Evolutionary conservation across 2,113 vertebrate species (phyloP).

Genomic region (Bos indicus): DNA sequence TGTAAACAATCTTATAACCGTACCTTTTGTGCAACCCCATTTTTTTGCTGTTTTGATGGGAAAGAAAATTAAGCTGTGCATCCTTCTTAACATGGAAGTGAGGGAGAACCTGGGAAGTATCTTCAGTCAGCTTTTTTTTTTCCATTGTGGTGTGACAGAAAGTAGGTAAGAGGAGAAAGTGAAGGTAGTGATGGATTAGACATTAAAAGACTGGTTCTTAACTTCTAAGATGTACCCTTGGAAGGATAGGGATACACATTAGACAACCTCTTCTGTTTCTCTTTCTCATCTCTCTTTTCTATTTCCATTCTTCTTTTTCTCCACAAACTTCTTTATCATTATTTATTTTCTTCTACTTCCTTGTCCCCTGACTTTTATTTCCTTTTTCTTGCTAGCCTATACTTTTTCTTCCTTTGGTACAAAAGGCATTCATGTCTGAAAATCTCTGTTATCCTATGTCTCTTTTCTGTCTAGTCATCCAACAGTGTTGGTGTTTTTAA

Average conservation of each 20-base stretch:
- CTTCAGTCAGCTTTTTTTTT: not conserved
- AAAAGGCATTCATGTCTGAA: not conserved
- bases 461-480: not conserved
- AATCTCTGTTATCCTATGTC: not conserved
- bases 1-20: not conserved
- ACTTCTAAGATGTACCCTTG: too few species aligned
- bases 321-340: not conserved
- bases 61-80: not conserved
- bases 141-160: not conserved
- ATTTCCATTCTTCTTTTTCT: not conserved
- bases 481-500: not conserved
- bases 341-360: not conserved
- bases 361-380: not conserved
- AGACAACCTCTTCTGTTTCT: not conserved
- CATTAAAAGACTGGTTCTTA: too few species aligned
- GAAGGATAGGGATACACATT: not conserved
- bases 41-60: not conserved
- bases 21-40: not conserved
- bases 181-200: not conserved
- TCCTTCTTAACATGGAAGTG: not conserved
- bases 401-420: not conserved
- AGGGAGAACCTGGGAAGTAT: not conserved
- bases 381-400: not conserved
- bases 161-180: not conserved
- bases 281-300: not conserved